These are phyloP conservation scores for Synanthedon formicaeformis DNA, from an alignment of 2,888 invertebrate species.

Conservation along the genomic window DNA sequence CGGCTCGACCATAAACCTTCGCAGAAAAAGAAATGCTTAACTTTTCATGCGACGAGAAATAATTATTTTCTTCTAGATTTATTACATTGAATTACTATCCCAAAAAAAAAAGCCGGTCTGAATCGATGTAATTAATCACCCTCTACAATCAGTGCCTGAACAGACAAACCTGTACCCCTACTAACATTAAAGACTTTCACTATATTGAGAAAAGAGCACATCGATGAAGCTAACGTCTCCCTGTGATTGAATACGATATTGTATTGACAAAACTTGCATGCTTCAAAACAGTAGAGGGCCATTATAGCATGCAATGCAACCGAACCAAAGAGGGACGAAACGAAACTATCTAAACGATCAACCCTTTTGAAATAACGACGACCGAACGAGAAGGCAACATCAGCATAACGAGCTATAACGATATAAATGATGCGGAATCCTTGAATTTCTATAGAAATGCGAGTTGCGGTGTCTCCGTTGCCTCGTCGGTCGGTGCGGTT, in stretches of 20 bases:
- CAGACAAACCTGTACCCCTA: neutral
- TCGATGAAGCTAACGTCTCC: no score
- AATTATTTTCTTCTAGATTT: no score
- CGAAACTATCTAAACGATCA: slow-evolving; percentile 57
- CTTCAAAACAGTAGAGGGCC: slow-evolving; percentile 13
- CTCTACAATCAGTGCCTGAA: neutral
- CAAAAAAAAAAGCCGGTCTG: neutral
- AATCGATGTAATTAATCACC: neutral
- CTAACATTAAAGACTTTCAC: slow-evolving; percentile 5
- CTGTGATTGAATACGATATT: no score
- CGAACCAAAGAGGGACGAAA: slow-evolving; percentile 42
- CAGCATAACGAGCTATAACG: no score
- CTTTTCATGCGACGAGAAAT: no score
- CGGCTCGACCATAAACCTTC: neutral
- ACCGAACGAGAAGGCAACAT: slow-evolving; percentile 34
- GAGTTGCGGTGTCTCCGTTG: slow-evolving; percentile 10
- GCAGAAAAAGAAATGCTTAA: no score
- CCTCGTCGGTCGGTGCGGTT: slow-evolving; percentile 23
- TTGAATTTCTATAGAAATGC: neutral
- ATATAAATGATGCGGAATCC: no score
- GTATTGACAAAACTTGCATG: neutral
- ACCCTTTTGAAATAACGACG: slow-evolving; percentile 68
- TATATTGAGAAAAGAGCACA: no score
- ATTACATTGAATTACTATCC: no score
- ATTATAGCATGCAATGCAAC: slow-evolving; percentile 47